Base-by-base conservation (phyloP, 2,888 invertebrate genomes). In the Lamellibrachia columna region DNA sequence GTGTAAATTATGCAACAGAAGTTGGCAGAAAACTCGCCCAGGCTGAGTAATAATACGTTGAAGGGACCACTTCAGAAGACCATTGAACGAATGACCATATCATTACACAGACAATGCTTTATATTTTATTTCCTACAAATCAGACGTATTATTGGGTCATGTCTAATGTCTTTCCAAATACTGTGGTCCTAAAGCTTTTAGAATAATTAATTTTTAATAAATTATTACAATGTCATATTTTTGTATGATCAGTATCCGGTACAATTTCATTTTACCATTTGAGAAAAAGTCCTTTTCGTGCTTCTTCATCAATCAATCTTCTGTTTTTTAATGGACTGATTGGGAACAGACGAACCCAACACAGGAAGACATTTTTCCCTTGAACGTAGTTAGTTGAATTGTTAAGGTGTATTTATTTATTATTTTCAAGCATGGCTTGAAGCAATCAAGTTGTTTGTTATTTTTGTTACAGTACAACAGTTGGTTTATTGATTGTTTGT, bases 401-500 rank as follows among this genome's bases (percentile, higher is more conserved):
- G 75, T 75, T 75, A 22, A 75, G 75, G 75, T 75, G 75, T 75
- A 75, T 75, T 75, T 75, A 75, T 75, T 75, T 75, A 75, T 75
- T 75, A 75, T 75, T 75, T 75, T 75, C 75, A 75, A 75, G 75
- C 75, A 75, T 75, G 75, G 75, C 75, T 75, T 75, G 75, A 75
- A 75, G 75, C 75, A 75, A 75, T 75, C 75, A 15, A 75, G 75
- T 75, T 75, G 75, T 75, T 75, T 75, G 75, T 75, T 75, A 75
- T 75, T 75, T 75, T 75, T 75, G 75, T 75, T 75, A 75, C 75
- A 75, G 15, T 75, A 75, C 75, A 75, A 75, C 75, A 15, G 75
- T 22, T 75, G 75, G 22, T 75, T 75, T 75, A 75, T 75, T 75
- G 75, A 75, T 75, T 15, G 75, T 75, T 75, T 75, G 75, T 75